Base-by-base conservation (phyloP, 2,797 vertebrate species). In the Rhinophrynus dorsalis region DNA sequence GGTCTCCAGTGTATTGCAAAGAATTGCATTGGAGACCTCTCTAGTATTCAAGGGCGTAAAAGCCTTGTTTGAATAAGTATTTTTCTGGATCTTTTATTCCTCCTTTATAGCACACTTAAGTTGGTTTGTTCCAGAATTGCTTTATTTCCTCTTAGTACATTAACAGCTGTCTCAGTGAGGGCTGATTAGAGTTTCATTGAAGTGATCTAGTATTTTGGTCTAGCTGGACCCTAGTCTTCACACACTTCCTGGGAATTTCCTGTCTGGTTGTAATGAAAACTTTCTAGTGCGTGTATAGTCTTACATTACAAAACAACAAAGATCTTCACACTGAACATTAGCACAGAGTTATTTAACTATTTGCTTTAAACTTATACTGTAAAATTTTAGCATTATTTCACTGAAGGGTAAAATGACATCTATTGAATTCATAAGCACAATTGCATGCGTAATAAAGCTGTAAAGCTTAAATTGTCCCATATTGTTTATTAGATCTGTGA, bases 251-350 rank as follows among this genome's bases (percentile, higher is more conserved):
- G 42, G 54, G 65, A 72, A 33, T 32, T 30, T 72, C 44, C 45
- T 32, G 51, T 18, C 2, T 21, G n/a, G n/a, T n/a, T 20, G 40
- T 29, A 55, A 52, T 55, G 48, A 63, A 50, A 60, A 55, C 29
- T 24, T 54, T 70, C 57, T 58, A 26, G 37, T 64, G 60, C 57
- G 60, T 57, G 37, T 35, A 47, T 12, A 57, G 51, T 29, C 17
- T 71, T 57, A 38, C 47, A 32, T 71, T 71, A 57, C 68, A 48
- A 57, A 71, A 50, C 60, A 64, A 64, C 51, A 63, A 71, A 63
- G 51, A 29, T 47, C 24, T 62, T 47, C 20, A 33, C 24, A 44
- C 17, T 38, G 52, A 26, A 37, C 32, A 48, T 42, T 27, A 5
- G 26, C 32, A 15, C 58, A 27, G 15, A 23, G 27, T 10, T 40